A percentile compares a stretch with the other conserved stretches of the same genome.
These are phyloP conservation scores for Drosophila guanche DNA, from an alignment of 1,140 invertebrate genomes.

Conservation along the genomic window DNA sequence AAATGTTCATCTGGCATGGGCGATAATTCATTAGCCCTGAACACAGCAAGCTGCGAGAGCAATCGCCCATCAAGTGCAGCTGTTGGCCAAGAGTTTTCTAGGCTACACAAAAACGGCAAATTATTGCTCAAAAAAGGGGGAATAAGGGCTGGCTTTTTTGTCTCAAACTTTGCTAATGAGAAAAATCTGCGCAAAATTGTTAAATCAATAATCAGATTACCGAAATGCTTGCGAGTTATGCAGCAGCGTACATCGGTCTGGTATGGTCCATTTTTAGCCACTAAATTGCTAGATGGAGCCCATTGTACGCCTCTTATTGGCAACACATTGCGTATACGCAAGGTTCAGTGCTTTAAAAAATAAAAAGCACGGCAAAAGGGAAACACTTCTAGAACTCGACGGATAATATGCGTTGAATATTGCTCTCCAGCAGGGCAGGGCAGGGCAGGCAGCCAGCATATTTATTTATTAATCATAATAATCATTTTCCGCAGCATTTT, in stretches of 20 bases:
- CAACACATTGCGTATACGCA: slow-evolving; percentile 74
- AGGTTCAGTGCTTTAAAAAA: slow-evolving; percentile 38
- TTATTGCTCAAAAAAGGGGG: slow-evolving; percentile 27
- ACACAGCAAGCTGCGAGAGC: slow-evolving; percentile 3
- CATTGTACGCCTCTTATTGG: slow-evolving; percentile 31
- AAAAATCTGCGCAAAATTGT: too few species aligned
- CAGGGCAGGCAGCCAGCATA: slow-evolving; percentile 32
- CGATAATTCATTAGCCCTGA: slow-evolving; percentile 67
- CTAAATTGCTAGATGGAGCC: not conserved
- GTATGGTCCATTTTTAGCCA: not conserved
- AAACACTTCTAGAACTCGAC: slow-evolving; percentile 55
- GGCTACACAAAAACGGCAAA: slow-evolving; percentile 29
- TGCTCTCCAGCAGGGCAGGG: not conserved
- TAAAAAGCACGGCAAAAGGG: slow-evolving; percentile 23
- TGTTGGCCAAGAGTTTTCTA: slow-evolving; percentile 35
- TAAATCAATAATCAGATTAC: not conserved
- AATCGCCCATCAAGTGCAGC: slow-evolving; percentile 61
- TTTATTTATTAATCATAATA: slow-evolving; percentile 83
- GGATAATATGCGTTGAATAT: slow-evolving; percentile 56
- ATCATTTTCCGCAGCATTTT: slow-evolving; percentile 78
- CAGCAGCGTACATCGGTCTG: too few species aligned
- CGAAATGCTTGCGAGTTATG: not conserved
- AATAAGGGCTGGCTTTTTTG: slow-evolving; percentile 1
- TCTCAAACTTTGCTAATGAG: slow-evolving; percentile 15
- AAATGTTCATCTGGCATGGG: slow-evolving; percentile 74